Base-by-base conservation (phyloP, 2,888 invertebrate genomes). In the Polylopha cassiicola region DNA sequence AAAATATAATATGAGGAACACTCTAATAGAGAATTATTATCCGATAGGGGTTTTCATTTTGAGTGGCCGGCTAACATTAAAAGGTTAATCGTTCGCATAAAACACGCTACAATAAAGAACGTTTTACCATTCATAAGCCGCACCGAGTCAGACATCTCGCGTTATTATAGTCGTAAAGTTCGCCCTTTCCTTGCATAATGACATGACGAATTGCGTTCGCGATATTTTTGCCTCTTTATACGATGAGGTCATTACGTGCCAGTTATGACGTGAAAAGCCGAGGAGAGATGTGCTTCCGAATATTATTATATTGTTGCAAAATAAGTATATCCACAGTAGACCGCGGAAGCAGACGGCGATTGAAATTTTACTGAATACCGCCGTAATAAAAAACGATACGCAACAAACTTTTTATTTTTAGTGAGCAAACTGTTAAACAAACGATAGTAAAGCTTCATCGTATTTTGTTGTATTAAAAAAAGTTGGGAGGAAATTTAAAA, bases 181-280 rank as follows among this genome's bases (percentile, higher is more conserved):
- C 72, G 82, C 80, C 81, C 80, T 84, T 82, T 78, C 76, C 80
- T 73, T 84, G 84, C 82, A 84, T 84, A 85, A 84, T 85, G 79
- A 82, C 77, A 82, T 82, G 82, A 84, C 80, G 82, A 79, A 85
- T 82, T 79, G 78, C 81, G 74, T 65, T 75, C 71, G 70, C 78
- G 78, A 80, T 82, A 82, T 82, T 81, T 82, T 77, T 75, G 73
- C 78, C 69, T 74, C 75, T 78, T 77, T 76, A 78, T 79, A 66
- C 69, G 73, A 75, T 69, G 69, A 65, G 74, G 78, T 78, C 77
- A 78, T 79, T 81, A 80, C 63, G 66, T 59, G 65, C 67, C 70
- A 63, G 70, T 68, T 70, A 70, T 62, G 65, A 65, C 59, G 67
- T 55, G 56, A 63, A 64, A 61, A 46, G 58, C 51, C 47, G 55